phyloP scores from a whole-genome alignment of 2,888 invertebrate species.

The Drosophila macrospina region DNA sequence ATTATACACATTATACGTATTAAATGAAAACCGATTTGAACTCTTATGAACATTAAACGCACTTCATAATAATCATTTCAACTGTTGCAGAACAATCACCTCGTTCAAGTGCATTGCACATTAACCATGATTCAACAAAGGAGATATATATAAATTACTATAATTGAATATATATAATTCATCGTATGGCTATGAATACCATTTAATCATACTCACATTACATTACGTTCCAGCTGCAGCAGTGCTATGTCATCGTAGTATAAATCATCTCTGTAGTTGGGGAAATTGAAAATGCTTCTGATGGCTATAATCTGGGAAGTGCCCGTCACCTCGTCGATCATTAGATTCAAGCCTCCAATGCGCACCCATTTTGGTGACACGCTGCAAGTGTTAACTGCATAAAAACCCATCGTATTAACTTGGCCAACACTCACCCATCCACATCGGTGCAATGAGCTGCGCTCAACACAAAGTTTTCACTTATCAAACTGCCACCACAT shows the following conservation, averaged over 20 bases:
- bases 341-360: conserved; percentile 81
- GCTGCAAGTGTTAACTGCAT: conserved; percentile 62
- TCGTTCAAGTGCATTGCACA: conserved; percentile 7
- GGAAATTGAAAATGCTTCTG: conserved; percentile 68
- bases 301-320: conserved; percentile 75
- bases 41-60: conserved; percentile 7
- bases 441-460: conserved; percentile 83
- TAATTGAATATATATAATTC: neutral
- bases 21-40: conserved; percentile 3
- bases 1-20: no score
- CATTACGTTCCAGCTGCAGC: conserved; percentile 62
- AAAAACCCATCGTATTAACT: no score
- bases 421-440: conserved; percentile 70
- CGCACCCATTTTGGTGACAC: conserved; percentile 76
- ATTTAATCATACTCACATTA: conserved; percentile 71
- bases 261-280: conserved; percentile 63
- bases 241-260: conserved; percentile 83
- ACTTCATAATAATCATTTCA: conserved; percentile 9
- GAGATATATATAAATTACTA: no score
- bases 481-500: conserved; percentile 84
- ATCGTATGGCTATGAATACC: neutral
- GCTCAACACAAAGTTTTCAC: conserved; percentile 81
- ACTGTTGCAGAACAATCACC: conserved; percentile 11
- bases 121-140: conserved; percentile 8
- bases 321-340: conserved; percentile 64